Evolutionary conservation across 2,797 vertebrate species (phyloP), one percentile per base, ranked within the genome.

Genomic region (Remorina albescens): DNA sequence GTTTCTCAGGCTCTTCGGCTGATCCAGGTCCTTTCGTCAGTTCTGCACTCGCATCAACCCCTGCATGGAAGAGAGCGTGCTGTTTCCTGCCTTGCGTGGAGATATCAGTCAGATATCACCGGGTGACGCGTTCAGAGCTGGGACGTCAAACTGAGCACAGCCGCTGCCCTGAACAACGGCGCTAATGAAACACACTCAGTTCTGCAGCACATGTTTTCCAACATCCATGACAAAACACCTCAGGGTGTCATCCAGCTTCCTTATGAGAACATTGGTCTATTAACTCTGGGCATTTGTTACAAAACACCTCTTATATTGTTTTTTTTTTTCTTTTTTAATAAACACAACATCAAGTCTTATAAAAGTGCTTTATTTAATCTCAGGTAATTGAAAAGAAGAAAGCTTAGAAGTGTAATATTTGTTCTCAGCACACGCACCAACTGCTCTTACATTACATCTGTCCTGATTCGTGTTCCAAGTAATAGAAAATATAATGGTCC

Each of bases 321-420:
- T 69, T 53, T 60, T n/a, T 55, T 21, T 54, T 50, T 28, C 67
- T 69, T 69, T 53, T 60, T n/a, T 56, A 84, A 85, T 79, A 81
- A 89, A 87, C 65, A 68, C 84, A 81, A 68, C 41, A 55, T 46
- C 8, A 58, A 55, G 56, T 85, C 56, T 79, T 91, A 87, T 49
- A 81, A 92, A 92, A 89, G 75, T 61, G 3, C 8, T 90, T 90
- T 91, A 91, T 93, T 93, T 78, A 50, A 87, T 89, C 79, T 86
- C 78, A 72, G 83, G 69, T 88, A 80, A 84, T 69, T 76, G 69
- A 89, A 88, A 88, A 86, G 59, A 86, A 85, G 67, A 87, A 68
- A 84, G 84, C 80, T 85, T 64, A 50, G 74, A 88, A 71, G 79
- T 72, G 67, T 72, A 68, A 76, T 66, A 66, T 81, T 55, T 46